Evolutionary conservation across 1,140 invertebrate genomes (phyloP), one percentile per base, ranked within the genome.

Genomic region (Drosophila ficusphila): DNA sequence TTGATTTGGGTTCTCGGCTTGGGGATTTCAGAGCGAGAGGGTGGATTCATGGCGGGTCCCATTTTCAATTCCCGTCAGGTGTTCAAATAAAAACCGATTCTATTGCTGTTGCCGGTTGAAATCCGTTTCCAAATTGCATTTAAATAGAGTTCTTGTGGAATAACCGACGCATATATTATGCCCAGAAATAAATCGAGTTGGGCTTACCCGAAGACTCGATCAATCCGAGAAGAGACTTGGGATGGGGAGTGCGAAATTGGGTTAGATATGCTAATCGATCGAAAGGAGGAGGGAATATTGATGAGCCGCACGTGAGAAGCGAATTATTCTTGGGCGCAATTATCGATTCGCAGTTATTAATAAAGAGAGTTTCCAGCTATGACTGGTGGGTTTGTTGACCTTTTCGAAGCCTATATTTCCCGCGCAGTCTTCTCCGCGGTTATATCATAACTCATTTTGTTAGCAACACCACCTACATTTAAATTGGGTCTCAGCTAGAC

Each of bases 121-220:
- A 74, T 82, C 79, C 79, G 79, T 81, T 49, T 85, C 42, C 61
- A 76, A 88, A 85, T 81, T 71, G 76, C 61, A 64, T 52, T 62
- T 73, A 69, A 88, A 60, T 33, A 54, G 61, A 44, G 54, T 27
- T 76, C 42, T 51, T 51, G 11, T 60, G 73, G 82, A 70, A 81
- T 64, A 65, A 64, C 39, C 82, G 51, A 48, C 34, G 38, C 58
- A 75, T 58, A 75, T 52, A 79, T 75, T 65, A 58, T 58, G 36
- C 27, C 23, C n/a, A 4, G 21, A 29, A 47, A 18, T 9, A 19
- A 47, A 46, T 38, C 19, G 21, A 47, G 12, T 29, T 18, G 21
- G 19, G 23, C 14, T 25, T 23, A 38, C 25, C 23, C 61, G 14
- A 11, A 25, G 12, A 7, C 12, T 21, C 11, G 61, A 62, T 47